Conservation (phyloP, 2,797 vertebrate genomes). For the Avahi laniger region DNA sequence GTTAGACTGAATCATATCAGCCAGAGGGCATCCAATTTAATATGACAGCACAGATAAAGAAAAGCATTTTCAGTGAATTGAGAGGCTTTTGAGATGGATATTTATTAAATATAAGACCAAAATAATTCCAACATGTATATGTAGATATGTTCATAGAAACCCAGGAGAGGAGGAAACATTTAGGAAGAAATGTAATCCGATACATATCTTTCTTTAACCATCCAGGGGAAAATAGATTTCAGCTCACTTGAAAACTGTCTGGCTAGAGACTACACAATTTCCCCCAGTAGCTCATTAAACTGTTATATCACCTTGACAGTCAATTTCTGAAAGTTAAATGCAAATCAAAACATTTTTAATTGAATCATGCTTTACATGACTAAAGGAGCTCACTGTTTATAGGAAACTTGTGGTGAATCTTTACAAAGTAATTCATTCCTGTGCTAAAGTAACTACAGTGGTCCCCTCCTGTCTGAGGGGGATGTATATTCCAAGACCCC, state of each 20-base stretch:
- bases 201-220: constrained; percentile 38
- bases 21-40: background rate
- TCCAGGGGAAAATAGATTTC: constrained; percentile 56
- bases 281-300: constrained; percentile 70
- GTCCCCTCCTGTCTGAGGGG: background rate
- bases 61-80: constrained; percentile 1
- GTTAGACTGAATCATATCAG: background rate
- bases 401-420: constrained; percentile 41
- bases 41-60: background rate
- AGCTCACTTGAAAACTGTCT: constrained; percentile 66
- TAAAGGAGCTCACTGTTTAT: constrained; percentile 51
- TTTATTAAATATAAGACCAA: constrained; percentile 22
- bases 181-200: background rate
- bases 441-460: background rate
- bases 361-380: constrained; percentile 72
- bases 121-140: background rate
- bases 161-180: background rate
- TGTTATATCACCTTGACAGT: constrained; percentile 77
- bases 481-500: background rate
- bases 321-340: constrained; percentile 73
- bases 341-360: constrained; percentile 79
- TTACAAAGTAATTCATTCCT: constrained; percentile 53
- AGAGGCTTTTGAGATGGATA: background rate
- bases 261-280: constrained; percentile 51
- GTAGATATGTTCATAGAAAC: background rate